Base-by-base conservation (phyloP, 2,888 invertebrate genomes). In the Micropterix aruncella region DNA sequence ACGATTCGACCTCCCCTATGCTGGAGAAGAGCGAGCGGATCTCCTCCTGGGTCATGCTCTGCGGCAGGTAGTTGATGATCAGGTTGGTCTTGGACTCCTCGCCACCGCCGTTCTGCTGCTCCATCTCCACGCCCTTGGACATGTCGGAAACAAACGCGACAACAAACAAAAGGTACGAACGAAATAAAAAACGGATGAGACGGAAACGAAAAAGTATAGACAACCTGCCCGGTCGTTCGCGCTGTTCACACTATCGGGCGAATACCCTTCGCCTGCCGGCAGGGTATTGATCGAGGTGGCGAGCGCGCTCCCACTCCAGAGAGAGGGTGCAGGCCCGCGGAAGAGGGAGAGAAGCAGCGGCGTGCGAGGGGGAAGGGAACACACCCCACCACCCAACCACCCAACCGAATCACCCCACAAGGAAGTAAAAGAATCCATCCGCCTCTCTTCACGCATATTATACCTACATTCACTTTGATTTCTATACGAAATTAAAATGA, bases 41-140 rank as follows among this genome's bases (percentile, higher is more conserved):
- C 70, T 97, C 97, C 68, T 97, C 97, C 71, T 99, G 97, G 46
- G 94, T 94, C 99, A 99, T 99, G 56, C 91, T 95, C 75, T 99
- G 99, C 50, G 99, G 99, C 68, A 99, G 79, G 70, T 99, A 99
- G 75, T 99, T 99, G 60, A 99, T 97, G 69, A 99, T 99, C 55
- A 99, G 81, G 74, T 99, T 99, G 56, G 97, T 99, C 75, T 93
- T 90, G 58, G 90, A 91, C 74, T 94, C 93, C 70, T 89, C 88
- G 59, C 84, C 80, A 60, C 85, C 85, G 60, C 83, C 76, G 66
- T 88, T 88, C 65, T 88, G 89, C 70, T 88, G 86, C 65, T 87
- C 85, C 58, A 82, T 78, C 69, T 86, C 85, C 70, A 79, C 75
- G 66, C 84, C 85, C 74, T 86, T 85, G 67, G 84, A 83, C 86